These are phyloP conservation scores for Adelognathus sp. DNA, from an alignment of 2,888 invertebrate species.

Conservation along the genomic window DNA sequence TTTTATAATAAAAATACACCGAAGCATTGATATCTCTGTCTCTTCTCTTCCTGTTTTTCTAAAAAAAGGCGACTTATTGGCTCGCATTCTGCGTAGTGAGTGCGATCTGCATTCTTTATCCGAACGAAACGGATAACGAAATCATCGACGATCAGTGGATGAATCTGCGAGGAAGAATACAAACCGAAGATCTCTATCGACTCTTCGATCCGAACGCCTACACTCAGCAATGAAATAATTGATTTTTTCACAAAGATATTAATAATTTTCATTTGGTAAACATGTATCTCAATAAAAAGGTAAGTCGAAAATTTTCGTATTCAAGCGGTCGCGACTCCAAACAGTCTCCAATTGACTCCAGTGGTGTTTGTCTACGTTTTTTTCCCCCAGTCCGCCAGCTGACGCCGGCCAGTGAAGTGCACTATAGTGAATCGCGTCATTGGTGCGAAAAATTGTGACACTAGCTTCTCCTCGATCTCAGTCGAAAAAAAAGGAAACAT, in stretches of 20 bases:
- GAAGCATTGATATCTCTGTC: not conserved
- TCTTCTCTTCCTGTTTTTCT: not conserved
- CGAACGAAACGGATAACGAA: slow-evolving; percentile 20
- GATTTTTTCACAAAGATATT: not conserved
- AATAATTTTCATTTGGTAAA: too few relatives aligned
- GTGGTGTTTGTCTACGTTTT: slow-evolving; percentile 1
- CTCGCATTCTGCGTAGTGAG: slow-evolving; percentile 34
- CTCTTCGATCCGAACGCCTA: slow-evolving; percentile 30
- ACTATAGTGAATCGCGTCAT: not conserved
- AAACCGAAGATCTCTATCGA: slow-evolving; percentile 40
- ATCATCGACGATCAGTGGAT: slow-evolving; percentile 43
- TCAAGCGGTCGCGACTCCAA: not conserved
- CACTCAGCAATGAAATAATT: not conserved
- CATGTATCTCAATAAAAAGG: not conserved
- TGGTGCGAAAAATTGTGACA: not conserved
- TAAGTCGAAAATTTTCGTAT: not conserved
- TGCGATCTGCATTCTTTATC: slow-evolving; percentile 29
- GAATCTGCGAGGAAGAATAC: slow-evolving; percentile 22
- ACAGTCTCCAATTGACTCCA: not conserved
- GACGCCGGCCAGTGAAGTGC: slow-evolving; percentile 5
- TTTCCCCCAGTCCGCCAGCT: slow-evolving; percentile 21
- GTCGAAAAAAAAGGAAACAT: not conserved
- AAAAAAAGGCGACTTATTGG: slow-evolving; percentile 42
- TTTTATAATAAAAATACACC: too few relatives aligned
- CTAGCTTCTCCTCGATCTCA: not conserved